Evolutionary conservation across 2,113 vertebrate species (phyloP).

Genomic region (Acrocephalus kingi): DNA sequence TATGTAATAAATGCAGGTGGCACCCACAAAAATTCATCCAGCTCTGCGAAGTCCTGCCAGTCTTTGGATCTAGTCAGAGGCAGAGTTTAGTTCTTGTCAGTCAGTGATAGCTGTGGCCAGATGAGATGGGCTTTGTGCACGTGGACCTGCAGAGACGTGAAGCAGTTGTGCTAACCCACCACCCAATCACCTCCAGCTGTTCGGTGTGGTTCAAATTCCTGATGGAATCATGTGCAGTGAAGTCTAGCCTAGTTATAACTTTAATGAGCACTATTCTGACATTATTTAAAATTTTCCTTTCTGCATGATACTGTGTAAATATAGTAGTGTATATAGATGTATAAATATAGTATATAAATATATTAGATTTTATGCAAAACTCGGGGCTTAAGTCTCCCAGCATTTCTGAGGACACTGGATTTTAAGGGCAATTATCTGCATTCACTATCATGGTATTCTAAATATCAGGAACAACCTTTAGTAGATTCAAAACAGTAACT

Average conservation of each 20-base stretch:
- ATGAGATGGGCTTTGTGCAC: neutral
- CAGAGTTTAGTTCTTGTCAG: neutral
- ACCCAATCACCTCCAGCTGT: accelerated
- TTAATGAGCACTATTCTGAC: neutral
- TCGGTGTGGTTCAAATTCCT: neutral
- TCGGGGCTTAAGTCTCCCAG: neutral
- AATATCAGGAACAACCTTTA: neutral
- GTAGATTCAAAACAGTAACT: neutral
- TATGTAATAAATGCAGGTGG: neutral
- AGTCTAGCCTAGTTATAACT: neutral
- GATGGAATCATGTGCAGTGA: neutral
- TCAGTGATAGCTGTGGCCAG: neutral
- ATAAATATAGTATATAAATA: neutral
- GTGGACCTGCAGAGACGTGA: neutral
- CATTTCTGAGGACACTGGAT: neutral
- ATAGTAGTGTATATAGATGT: neutral
- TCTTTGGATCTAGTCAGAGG: neutral
- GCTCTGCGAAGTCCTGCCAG: neutral
- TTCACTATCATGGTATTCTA: neutral
- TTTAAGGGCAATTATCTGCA: neutral
- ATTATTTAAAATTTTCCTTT: neutral
- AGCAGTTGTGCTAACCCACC: neutral
- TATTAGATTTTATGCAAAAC: neutral
- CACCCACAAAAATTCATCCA: neutral
- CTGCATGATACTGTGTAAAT: neutral